These are phyloP conservation scores for Orthonevra nobilis DNA, from an alignment of 2,888 invertebrate species.

Conservation along the genomic window DNA sequence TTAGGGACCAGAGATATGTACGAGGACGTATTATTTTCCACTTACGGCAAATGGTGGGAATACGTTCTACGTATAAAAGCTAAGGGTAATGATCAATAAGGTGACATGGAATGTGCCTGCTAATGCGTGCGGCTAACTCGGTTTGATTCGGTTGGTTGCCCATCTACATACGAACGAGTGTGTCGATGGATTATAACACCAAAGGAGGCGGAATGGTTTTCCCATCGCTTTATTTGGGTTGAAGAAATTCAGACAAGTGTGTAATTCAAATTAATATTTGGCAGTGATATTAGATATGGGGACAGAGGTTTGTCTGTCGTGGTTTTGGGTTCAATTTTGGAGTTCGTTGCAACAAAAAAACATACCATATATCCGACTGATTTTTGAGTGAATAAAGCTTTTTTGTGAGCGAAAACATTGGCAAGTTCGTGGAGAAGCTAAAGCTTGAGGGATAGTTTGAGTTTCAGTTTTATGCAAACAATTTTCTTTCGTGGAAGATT, in stretches of 20 bases:
- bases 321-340: no score
- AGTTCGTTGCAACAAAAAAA: no score
- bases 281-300: background rate
- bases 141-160: constrained; percentile 37
- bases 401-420: no score
- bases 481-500: no score
- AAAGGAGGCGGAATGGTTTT: constrained; percentile 10
- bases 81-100: constrained; percentile 33
- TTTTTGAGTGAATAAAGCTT: no score
- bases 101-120: constrained; percentile 33
- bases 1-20: constrained; percentile 41
- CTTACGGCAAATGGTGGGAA: constrained; percentile 15
- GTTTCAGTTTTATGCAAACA: no score
- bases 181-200: constrained; percentile 28
- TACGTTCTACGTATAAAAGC: background rate
- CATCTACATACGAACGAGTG: background rate
- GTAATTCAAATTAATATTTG: constrained; percentile 23
- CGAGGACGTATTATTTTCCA: constrained; percentile 47
- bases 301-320: background rate
- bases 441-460: no score
- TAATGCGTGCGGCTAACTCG: constrained; percentile 33
- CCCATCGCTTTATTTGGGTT: background rate
- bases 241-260: constrained; percentile 2
- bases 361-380: no score
- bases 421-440: no score